Base-by-base conservation (phyloP, 2,797 vertebrate genomes). In the Podargus strigoides region DNA sequence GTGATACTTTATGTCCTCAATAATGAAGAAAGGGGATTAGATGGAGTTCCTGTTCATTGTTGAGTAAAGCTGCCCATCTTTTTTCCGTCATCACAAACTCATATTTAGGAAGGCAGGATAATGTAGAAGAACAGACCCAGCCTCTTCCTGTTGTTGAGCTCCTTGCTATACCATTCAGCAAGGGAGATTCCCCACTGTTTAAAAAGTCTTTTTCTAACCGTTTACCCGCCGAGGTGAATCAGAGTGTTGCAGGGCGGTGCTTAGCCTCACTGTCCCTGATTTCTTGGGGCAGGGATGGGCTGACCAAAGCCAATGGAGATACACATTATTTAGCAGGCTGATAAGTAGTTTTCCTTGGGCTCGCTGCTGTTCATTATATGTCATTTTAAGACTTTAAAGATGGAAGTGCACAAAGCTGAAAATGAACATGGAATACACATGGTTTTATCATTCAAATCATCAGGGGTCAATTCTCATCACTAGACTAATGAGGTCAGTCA, bases 391-490 rank as follows among this genome's bases (percentile, higher is more conserved):
- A 69, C 32, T 62, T 78, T n/a, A 34, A 81, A 60, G 52, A 46
- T 49, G 47, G 53, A 85, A 90, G 63, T 44, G 16, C 30, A 74
- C 28, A 34, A 79, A 77, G 49, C 8, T 59, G 53, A 82, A n/a
- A 52, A 67, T 39, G 34, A 37, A 56, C 30, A 49, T 7, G 10
- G 36, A 74, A 46, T 53, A 79, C 34, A n/a, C 26, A 21, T 3
- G 7, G 15, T 26, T 82, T 89, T 87, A 64, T 39, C 19, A 76
- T 1, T 62, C 36, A 75, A 69, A 79, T 85, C 11, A 26, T 3
- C 0, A 0, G 14, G 14, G 76, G 44, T 70, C 60, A 59, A 27
- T 93, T 87, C 85, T 19, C 0, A 0, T 49, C 68, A 41, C 49
- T 72, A 3, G 56, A 39, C 30, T 74, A 68, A 89, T 1, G 5